These are phyloP conservation scores for Dicyrtoma fusca DNA, from an alignment of 2,888 invertebrate genomes.

Conservation along the genomic window DNA sequence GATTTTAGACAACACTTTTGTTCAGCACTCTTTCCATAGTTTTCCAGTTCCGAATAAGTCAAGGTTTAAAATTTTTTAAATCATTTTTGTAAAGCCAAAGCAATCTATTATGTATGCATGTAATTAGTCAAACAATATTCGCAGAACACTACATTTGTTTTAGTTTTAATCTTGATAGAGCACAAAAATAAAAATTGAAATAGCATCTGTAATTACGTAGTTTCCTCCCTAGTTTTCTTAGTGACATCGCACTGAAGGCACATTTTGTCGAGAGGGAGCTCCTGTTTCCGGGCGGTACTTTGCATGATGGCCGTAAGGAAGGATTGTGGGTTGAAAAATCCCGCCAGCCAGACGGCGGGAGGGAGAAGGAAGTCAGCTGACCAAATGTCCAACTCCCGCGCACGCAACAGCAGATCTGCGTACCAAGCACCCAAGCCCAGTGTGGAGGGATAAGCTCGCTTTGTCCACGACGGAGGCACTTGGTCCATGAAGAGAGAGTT, in stretches of 20 bases:
- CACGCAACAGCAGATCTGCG: constrained; percentile 80
- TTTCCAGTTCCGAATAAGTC: too few species aligned
- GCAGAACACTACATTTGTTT: too few species aligned
- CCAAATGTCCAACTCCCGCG: constrained; percentile 91
- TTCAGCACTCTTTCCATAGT: too few species aligned
- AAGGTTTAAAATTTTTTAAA: too few species aligned
- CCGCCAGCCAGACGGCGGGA: constrained; percentile 81
- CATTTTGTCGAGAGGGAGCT: constrained; percentile 95
- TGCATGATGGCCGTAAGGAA: constrained; percentile 97
- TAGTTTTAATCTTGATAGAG: too few species aligned
- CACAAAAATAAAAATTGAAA: too few species aligned
- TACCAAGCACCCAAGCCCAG: constrained; percentile 89
- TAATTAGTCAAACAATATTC: too few species aligned
- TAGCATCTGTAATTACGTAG: too few species aligned
- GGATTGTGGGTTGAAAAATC: constrained; percentile 98
- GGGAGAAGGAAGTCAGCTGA: constrained; percentile 75
- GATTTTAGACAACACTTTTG: too few species aligned
- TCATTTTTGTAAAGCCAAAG: too few species aligned
- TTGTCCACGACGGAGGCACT: constrained; percentile 75
- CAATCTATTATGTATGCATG: too few species aligned
- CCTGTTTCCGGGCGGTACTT: constrained; percentile 90
- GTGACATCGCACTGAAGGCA: constrained; percentile 96
- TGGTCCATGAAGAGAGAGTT: constrained; percentile 73
- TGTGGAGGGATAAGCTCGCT: constrained; percentile 88
- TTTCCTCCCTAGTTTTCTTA: constrained; percentile 94